A percentile compares a stretch with the other conserved stretches of the same genome.
Conservation (phyloP, 2,797 vertebrate species). For the Pseudochaenichthys georgianus region DNA sequence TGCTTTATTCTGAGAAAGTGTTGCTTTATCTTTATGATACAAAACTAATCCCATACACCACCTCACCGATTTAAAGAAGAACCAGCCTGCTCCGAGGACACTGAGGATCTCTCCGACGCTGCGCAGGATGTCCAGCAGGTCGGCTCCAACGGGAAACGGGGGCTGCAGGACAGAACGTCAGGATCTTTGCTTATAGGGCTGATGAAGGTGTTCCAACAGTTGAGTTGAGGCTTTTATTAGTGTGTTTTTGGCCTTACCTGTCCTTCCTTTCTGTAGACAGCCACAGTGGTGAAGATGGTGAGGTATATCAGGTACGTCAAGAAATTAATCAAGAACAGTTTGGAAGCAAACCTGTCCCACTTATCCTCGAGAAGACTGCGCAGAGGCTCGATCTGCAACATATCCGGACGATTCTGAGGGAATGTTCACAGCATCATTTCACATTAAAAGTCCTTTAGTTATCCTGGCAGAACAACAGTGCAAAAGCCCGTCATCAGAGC, state of each 20-base stretch:
- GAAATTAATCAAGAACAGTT: constrained; percentile 91
- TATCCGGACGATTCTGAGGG: constrained; percentile 91
- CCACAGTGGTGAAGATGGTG: constrained; percentile 87
- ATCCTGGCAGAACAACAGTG: too few relatives aligned
- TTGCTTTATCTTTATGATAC: too few relatives aligned
- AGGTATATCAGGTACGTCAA: constrained; percentile 88
- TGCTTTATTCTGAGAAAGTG: too few relatives aligned
- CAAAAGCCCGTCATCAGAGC: neutral
- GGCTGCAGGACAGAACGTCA: constrained; percentile 60
- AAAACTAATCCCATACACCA: constrained; percentile 30
- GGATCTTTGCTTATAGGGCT: neutral
- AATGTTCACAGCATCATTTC: neutral
- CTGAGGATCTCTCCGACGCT: constrained; percentile 86
- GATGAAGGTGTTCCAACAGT: neutral
- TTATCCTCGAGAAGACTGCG: constrained; percentile 91
- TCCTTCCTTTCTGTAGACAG: constrained; percentile 86
- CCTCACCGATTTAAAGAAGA: constrained; percentile 89
- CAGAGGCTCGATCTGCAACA: constrained; percentile 92
- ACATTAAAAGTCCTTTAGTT: neutral
- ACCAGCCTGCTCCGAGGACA: constrained; percentile 87
- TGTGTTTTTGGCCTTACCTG: constrained; percentile 70
- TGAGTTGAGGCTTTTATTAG: neutral
- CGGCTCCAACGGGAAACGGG: constrained; percentile 78
- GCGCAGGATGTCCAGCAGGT: constrained; percentile 77
- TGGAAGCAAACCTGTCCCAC: constrained; percentile 90